phyloP scores from a whole-genome alignment of 1,140 invertebrate species.

The Agrypnia vestita region DNA sequence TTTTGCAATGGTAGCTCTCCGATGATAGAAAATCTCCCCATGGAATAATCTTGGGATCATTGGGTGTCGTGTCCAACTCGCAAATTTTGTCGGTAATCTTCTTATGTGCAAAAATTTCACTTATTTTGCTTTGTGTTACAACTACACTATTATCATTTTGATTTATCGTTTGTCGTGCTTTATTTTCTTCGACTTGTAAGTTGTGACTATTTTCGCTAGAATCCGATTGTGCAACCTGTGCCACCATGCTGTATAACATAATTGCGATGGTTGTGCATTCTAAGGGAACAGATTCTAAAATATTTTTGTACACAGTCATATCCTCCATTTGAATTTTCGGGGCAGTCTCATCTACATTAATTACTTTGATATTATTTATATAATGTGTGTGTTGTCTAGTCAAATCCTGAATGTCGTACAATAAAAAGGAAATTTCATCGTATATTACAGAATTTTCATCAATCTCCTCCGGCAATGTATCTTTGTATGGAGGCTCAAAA shows the following conservation, averaged over 20 bases:
- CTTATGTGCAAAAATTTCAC: conserved; percentile 24
- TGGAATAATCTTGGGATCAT: conserved; percentile 13
- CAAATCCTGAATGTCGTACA: conserved; percentile 74
- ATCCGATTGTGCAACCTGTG: conserved; percentile 39
- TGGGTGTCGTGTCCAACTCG: not conserved
- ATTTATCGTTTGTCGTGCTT: not conserved
- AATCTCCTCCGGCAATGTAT: conserved; percentile 63
- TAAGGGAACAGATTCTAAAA: conserved; percentile 66
- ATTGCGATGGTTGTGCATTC: conserved; percentile 68
- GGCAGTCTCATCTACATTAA: conserved; percentile 62
- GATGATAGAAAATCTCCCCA: conserved; percentile 19
- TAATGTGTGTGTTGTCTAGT: conserved; percentile 70
- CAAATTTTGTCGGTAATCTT: conserved; percentile 38
- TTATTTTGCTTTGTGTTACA: conserved; percentile 11
- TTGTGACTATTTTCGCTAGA: not conserved
- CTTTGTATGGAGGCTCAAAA: conserved; percentile 67
- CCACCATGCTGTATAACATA: conserved; percentile 69
- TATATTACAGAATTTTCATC: conserved; percentile 67
- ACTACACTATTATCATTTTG: conserved; percentile 54
- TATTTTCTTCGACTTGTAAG: not conserved
- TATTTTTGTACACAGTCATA: conserved; percentile 63
- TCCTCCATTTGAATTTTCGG: conserved; percentile 45
- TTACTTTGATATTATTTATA: conserved; percentile 70
- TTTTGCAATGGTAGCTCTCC: not conserved
- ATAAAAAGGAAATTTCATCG: conserved; percentile 70